Evolutionary conservation across 2,888 invertebrate species (phyloP).

Genomic region (Callinectes sapidus): DNA sequence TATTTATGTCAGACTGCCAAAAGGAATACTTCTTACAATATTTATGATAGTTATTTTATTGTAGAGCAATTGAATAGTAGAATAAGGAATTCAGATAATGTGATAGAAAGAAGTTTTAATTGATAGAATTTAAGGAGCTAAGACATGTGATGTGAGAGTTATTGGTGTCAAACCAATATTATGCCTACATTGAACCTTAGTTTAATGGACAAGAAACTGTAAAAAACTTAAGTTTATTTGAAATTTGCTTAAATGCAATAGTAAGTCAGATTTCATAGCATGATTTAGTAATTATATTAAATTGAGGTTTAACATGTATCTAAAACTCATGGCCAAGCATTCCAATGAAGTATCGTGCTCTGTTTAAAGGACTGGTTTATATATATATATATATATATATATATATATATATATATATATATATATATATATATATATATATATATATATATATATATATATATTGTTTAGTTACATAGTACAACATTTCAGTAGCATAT

Average conservation of each 20-base stretch:
- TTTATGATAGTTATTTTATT: neutral
- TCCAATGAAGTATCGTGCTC: neutral
- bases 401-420: no score
- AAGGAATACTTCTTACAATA: neutral
- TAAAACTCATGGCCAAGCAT: neutral
- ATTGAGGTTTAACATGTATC: neutral
- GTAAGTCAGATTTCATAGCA: neutral
- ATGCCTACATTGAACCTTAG: neutral
- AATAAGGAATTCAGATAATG: no score
- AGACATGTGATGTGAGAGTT: neutral
- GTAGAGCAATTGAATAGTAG: neutral
- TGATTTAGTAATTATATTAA: neutral
- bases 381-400: neutral
- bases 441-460: slow-evolving; percentile 13
- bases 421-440: no score
- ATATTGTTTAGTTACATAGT: slow-evolving; percentile 1
- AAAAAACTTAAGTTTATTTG: neutral
- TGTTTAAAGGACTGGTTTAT: neutral
- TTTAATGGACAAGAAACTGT: neutral
- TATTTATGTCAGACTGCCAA: slow-evolving; percentile 19
- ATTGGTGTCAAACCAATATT: no score
- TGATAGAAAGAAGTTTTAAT: neutral
- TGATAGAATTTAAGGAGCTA: neutral
- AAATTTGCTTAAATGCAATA: neutral
- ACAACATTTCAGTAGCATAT: neutral